These are phyloP conservation scores for Noctuana brunneofusca DNA, from an alignment of 2,888 invertebrate species.

Conservation along the genomic window DNA sequence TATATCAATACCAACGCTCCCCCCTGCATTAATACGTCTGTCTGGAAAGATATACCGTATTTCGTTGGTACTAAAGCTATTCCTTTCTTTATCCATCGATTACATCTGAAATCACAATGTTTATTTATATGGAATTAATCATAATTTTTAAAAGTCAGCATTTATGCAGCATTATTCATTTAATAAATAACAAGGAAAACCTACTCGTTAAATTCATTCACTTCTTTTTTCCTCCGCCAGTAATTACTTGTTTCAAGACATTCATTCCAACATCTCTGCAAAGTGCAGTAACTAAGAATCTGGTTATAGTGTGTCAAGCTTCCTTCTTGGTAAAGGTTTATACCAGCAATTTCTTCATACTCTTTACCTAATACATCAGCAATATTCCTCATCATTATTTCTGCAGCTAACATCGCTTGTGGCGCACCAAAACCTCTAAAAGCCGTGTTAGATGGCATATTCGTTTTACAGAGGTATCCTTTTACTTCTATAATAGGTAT, in stretches of 20 bases:
- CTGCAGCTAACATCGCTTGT: constrained; percentile 93
- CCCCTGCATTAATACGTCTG: constrained; percentile 87
- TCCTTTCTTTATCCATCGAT: constrained; percentile 91
- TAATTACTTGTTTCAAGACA: constrained; percentile 87
- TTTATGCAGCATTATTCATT: no score
- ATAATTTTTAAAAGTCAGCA: no score
- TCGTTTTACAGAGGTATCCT: constrained; percentile 92
- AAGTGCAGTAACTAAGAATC: constrained; percentile 86
- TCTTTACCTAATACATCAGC: constrained; percentile 86
- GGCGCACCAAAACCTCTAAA: constrained; percentile 96
- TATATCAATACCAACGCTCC: no score
- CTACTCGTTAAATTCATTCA: constrained; percentile 88
- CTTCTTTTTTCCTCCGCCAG: constrained; percentile 78
- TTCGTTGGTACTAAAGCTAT: constrained; percentile 88
- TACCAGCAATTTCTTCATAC: constrained; percentile 84
- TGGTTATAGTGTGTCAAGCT: constrained; percentile 91
- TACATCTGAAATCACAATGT: constrained; percentile 68
- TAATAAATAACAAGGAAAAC: no score
- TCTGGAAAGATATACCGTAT: constrained; percentile 89
- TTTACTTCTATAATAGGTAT: constrained; percentile 87
- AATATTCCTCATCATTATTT: constrained; percentile 89
- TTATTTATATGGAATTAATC: not conserved
- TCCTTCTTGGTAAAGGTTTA: constrained; percentile 92
- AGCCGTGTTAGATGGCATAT: constrained; percentile 95
- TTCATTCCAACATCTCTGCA: constrained; percentile 89